These are phyloP conservation scores for Sycophila sp. DNA, from an alignment of 1,140 invertebrate genomes.

Conservation along the genomic window DNA sequence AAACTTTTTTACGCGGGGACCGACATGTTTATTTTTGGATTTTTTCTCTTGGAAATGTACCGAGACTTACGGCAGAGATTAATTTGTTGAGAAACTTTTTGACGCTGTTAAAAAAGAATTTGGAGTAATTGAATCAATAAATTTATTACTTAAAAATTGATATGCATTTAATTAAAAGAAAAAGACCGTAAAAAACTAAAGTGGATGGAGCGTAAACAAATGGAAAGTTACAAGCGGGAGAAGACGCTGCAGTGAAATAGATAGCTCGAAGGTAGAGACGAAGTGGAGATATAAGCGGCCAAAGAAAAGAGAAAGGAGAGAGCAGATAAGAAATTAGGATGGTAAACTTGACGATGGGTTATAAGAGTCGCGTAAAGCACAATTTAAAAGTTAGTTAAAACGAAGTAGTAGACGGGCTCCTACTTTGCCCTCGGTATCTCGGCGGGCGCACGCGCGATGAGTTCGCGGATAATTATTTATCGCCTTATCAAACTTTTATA, in stretches of 20 bases:
- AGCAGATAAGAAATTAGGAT: conserved; percentile 35
- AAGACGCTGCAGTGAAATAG: not conserved
- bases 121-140: no score
- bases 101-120: no score
- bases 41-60: no score
- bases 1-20: no score
- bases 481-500: conserved; percentile 62
- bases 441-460: conserved; percentile 38
- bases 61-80: no score
- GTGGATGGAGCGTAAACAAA: no score
- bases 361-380: conserved; percentile 28
- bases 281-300: not conserved
- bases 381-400: conserved; percentile 40
- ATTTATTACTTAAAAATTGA: no score
- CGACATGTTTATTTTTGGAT: no score
- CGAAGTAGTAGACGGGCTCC: not conserved
- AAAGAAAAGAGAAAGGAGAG: conserved; percentile 16
- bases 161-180: not conserved
- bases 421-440: no score
- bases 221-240: no score
- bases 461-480: conserved; percentile 60
- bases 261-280: no score
- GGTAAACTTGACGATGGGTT: conserved; percentile 20
- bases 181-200: not conserved
- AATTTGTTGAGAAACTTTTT: no score